Conservation (phyloP, 2,113 vertebrate genomes). For the Siphamia tubifer region DNA sequence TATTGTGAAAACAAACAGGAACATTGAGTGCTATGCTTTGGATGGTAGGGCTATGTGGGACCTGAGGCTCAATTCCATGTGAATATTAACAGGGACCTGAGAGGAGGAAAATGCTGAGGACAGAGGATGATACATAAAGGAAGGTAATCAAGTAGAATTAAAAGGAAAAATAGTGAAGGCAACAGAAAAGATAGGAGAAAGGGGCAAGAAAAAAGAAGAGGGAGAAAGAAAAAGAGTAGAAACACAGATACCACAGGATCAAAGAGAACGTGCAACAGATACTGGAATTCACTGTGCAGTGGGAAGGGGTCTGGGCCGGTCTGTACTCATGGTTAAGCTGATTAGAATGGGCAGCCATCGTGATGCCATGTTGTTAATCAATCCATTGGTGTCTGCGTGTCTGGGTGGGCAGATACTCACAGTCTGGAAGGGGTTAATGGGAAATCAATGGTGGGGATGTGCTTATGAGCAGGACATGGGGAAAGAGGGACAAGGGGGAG, state of each 20-base stretch:
- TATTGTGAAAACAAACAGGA: slow-evolving; percentile 56
- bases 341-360: slow-evolving; percentile 56
- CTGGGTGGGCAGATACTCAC: slow-evolving; percentile 70
- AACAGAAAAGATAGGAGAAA: not conserved
- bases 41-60: slow-evolving; percentile 42
- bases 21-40: slow-evolving; percentile 31
- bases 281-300: not conserved
- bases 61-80: slow-evolving; percentile 47
- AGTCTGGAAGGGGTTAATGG: slow-evolving; percentile 80
- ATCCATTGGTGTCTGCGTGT: slow-evolving; percentile 69
- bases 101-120: slow-evolving; percentile 7
- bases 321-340: slow-evolving; percentile 36
- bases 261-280: not conserved
- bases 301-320: slow-evolving; percentile 12
- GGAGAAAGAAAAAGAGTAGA: not conserved
- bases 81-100: slow-evolving; percentile 51
- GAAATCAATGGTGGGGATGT: slow-evolving; percentile 81
- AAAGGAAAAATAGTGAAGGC: not conserved
- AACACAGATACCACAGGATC: not conserved
- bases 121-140: slow-evolving; percentile 5
- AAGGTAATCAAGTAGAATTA: not conserved
- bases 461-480: slow-evolving; percentile 71
- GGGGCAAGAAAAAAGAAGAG: not conserved
- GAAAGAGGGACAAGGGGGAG: slow-evolving; percentile 45
- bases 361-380: slow-evolving; percentile 73